phyloP scores from a whole-genome alignment of 2,888 invertebrate genomes.

The Macropis europaea region DNA sequence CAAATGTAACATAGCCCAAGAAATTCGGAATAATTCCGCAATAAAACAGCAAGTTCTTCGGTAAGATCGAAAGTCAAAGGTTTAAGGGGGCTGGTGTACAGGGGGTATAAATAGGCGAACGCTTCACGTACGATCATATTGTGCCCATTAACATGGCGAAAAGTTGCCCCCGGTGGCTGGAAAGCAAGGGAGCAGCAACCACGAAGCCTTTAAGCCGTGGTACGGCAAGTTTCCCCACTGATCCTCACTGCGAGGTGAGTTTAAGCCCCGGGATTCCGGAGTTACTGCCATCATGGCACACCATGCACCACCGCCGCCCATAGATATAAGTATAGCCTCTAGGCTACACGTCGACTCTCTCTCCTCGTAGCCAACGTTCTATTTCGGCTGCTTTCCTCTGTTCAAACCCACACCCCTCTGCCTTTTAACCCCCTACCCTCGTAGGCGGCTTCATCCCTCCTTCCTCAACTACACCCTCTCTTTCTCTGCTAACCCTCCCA shows the following conservation, averaged over 20 bases:
- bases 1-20: no score
- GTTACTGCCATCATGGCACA: constrained; percentile 78
- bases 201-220: constrained; percentile 79
- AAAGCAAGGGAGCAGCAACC: constrained; percentile 76
- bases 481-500: constrained; percentile 36
- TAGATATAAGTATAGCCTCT: constrained; percentile 68
- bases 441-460: constrained; percentile 40
- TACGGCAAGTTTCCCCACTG: constrained; percentile 79
- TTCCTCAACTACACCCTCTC: constrained; percentile 14
- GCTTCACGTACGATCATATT: constrained; percentile 75
- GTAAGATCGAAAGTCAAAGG: no score
- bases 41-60: no score
- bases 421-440: constrained; percentile 44
- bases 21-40: no score
- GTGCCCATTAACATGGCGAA: constrained; percentile 78
- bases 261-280: constrained; percentile 79
- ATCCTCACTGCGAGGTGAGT: constrained; percentile 75
- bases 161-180: constrained; percentile 72
- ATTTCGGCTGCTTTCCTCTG: constrained; percentile 48
- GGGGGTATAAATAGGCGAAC: constrained; percentile 54
- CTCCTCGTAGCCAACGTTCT: constrained; percentile 63
- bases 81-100: no score
- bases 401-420: constrained; percentile 43
- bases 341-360: constrained; percentile 60
- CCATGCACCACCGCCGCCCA: constrained; percentile 75